Evolutionary conservation across 1,140 invertebrate genomes (phyloP), one percentile per base, ranked within the genome.

Genomic region (Drosophila repleta): DNA sequence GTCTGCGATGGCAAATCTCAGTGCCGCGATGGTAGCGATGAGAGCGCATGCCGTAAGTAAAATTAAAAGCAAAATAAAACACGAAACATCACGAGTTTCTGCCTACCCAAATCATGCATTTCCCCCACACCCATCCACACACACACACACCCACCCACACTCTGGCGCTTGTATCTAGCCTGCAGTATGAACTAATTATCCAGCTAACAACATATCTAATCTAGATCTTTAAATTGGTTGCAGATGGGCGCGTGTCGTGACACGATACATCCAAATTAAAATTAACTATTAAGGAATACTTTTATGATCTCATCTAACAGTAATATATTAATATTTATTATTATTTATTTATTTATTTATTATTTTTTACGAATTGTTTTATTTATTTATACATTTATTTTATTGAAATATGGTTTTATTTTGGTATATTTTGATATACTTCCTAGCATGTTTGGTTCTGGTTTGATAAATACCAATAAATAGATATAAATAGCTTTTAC

Each of bases 11-110:
- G 93, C 58, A 91, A 92, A 62, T 82, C 90, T 43, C 96, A 97
- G 91, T 97, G 96, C 92, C 92, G 93, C 39, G 94, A 95, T 92
- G 93, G 93, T 37, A 95, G 94, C 91, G 96, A 97, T 91, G 96
- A 97, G 92, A 91, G 93, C 51, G 88, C 93, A 74, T 95, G 95
- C 76, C 74, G 93, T 93, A 93, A 93, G 93, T 90, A 89, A 45
- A 49, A 45, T 55, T 37, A 26, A 41, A 32, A 32, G 13, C 88
- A 89, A 45, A 49, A 56, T 60, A 37, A 26, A 41, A 6, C 3
- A 20, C 17, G 4, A 2, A 18, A 18, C 8, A 11, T 21, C 17
- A 20, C 8, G 18, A 21, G n/a, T 29, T 49, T 11, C 11, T 29
- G 13, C 6, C 15, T 51, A 18, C 26, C 26, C 51, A 32, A 53